phyloP scores from a whole-genome alignment of 2,113 vertebrate species.

The Carassius auratus region DNA sequence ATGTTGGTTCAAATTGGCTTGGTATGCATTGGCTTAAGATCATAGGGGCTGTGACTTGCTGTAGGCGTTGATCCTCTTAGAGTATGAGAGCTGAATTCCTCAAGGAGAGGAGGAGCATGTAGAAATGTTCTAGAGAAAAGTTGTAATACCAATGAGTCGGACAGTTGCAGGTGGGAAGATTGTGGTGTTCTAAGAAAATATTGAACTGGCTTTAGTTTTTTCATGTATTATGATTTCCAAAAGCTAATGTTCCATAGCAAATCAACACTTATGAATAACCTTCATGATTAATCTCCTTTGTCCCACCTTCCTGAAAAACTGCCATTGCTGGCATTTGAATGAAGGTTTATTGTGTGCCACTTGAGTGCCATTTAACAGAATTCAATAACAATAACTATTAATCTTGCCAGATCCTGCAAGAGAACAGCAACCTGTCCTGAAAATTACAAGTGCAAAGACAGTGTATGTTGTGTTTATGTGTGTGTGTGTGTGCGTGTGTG shows the following conservation, averaged over 20 bases:
- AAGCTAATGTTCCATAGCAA: background rate
- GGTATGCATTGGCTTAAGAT: constrained; percentile 47
- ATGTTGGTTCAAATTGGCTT: background rate
- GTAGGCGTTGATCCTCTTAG: background rate
- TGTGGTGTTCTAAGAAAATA: background rate
- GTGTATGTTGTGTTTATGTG: too few species aligned
- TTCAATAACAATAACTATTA: background rate
- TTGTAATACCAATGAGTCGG: background rate
- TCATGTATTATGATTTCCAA: background rate
- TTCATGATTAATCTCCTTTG: background rate
- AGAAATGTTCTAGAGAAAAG: background rate
- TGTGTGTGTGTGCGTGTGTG: too few species aligned
- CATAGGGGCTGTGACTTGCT: constrained; percentile 1
- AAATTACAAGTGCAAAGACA: background rate
- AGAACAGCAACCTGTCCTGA: background rate
- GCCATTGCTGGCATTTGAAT: background rate
- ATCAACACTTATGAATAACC: constrained; percentile 7
- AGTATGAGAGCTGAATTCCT: constrained; percentile 26
- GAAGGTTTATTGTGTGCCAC: background rate
- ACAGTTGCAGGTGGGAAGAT: background rate
- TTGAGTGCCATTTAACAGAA: background rate
- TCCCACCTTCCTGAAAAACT: background rate
- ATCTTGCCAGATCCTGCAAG: background rate
- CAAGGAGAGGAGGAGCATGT: constrained; percentile 1
- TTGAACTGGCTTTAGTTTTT: background rate